A percentile compares a stretch with the other conserved stretches of the same genome.
phyloP scores from a whole-genome alignment of 2,888 invertebrate species.

The Fragum fragum region DNA sequence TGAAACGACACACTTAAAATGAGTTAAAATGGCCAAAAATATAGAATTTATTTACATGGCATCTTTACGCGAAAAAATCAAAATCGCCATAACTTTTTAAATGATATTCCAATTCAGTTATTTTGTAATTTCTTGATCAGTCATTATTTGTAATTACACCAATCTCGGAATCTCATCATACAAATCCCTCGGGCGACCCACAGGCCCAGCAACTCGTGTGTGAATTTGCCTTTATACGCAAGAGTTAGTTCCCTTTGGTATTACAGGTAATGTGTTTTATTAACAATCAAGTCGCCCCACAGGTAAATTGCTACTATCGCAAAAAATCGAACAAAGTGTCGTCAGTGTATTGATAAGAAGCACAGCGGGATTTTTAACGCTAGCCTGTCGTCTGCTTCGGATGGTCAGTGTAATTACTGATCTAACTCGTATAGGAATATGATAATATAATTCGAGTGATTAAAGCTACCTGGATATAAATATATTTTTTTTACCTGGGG shows the following conservation, averaged over 20 bases:
- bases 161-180: too few relatives aligned
- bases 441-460: background rate
- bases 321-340: slow-evolving; percentile 22
- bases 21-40: too few relatives aligned
- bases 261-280: background rate
- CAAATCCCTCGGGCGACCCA: too few relatives aligned
- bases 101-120: too few relatives aligned
- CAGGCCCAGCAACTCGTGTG: too few relatives aligned
- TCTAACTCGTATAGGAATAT: background rate
- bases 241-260: slow-evolving; percentile 8
- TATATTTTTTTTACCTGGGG: background rate
- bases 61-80: too few relatives aligned
- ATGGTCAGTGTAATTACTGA: slow-evolving; percentile 2
- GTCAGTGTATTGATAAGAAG: background rate
- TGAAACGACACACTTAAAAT: too few relatives aligned
- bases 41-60: too few relatives aligned
- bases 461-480: slow-evolving; percentile 8
- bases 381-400: background rate
- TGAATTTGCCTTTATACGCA: too few relatives aligned
- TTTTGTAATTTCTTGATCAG: too few relatives aligned
- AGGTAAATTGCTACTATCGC: slow-evolving; percentile 15
- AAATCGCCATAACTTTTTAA: too few relatives aligned
- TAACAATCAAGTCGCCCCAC: slow-evolving; percentile 10
- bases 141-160: too few relatives aligned
- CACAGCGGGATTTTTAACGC: slow-evolving; percentile 8